Conservation (phyloP, 2,797 vertebrate species). For the Enteromius fasciolatus region DNA sequence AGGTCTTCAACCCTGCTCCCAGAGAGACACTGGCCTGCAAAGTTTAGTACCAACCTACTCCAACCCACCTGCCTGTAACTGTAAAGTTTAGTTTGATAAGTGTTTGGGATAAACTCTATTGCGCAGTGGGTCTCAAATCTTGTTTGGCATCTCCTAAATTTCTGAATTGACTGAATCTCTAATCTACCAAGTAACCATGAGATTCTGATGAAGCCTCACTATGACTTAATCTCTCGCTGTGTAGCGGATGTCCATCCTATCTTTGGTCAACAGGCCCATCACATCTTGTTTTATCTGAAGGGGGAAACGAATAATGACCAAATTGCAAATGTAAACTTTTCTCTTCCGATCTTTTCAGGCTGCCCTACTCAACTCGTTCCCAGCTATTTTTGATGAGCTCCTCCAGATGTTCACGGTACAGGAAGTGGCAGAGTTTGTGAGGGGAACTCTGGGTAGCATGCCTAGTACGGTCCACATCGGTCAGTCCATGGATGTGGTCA, state of each 20-base stretch:
- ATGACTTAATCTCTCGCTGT: conserved; percentile 9
- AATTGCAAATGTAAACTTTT: conserved; percentile 9
- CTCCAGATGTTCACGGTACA: conserved; percentile 99
- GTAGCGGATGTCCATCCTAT: conserved; percentile 3
- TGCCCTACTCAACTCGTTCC: conserved; percentile 95
- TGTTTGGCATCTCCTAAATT: background rate
- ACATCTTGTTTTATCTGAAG: conserved; percentile 17
- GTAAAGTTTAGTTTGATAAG: background rate
- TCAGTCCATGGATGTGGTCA: conserved; percentile 99
- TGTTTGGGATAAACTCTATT: background rate
- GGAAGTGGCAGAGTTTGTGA: conserved; percentile 96
- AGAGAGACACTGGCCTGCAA: background rate
- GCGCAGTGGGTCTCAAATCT: background rate
- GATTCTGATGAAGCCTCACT: background rate
- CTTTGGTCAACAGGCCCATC: conserved; percentile 32
- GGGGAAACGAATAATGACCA: background rate
- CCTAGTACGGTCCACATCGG: conserved; percentile 97
- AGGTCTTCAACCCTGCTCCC: background rate
- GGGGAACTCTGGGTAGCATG: conserved; percentile 97
- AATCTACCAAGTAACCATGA: background rate
- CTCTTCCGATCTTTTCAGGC: conserved; percentile 76
- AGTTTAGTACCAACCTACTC: background rate
- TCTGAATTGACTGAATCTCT: background rate
- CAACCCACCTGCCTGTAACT: background rate
- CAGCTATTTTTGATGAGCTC: conserved; percentile 96